Evolutionary conservation across 2,888 invertebrate genomes (phyloP).

Genomic region (Mythimna vitellina): DNA sequence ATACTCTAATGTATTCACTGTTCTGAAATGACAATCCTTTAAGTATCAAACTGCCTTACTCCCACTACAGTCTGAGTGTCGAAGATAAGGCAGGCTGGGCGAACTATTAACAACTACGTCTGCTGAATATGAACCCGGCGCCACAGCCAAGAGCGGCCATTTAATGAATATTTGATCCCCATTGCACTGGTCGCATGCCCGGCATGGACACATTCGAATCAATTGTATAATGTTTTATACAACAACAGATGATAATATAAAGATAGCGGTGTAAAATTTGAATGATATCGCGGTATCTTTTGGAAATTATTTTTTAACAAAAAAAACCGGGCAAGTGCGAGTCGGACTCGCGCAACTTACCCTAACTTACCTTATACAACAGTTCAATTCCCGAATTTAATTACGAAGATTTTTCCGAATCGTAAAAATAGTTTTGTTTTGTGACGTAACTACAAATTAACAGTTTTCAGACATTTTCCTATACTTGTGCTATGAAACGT

Average conservation of each 20-base stretch:
- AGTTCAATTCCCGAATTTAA: no score
- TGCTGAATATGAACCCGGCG: conserved; percentile 82
- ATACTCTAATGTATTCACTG: not conserved
- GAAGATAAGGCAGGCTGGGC: conserved; percentile 82
- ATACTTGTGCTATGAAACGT: no score
- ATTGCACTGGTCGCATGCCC: conserved; percentile 74
- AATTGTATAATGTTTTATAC: conserved; percentile 72
- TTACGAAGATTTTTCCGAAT: no score
- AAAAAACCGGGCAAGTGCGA: no score
- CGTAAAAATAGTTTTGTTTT: no score
- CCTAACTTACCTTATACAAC: no score
- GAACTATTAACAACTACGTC: conserved; percentile 85
- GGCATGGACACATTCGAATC: conserved; percentile 78
- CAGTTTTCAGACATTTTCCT: no score
- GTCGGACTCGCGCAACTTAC: no score
- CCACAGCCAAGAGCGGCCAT: conserved; percentile 75
- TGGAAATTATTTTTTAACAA: not conserved
- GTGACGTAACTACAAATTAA: no score
- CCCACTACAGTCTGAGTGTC: conserved; percentile 79
- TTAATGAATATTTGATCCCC: conserved; percentile 86
- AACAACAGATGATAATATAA: conserved; percentile 61
- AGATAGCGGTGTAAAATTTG: conserved; percentile 44
- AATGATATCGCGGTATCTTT: conserved; percentile 12
- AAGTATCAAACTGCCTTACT: conserved; percentile 74
- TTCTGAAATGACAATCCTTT: not conserved